Percentiles rank a stretch among this genome's conserved stretches.
Conservation (phyloP, 92 coral and sea anemone species). For the Zoanthus gigantus region DNA sequence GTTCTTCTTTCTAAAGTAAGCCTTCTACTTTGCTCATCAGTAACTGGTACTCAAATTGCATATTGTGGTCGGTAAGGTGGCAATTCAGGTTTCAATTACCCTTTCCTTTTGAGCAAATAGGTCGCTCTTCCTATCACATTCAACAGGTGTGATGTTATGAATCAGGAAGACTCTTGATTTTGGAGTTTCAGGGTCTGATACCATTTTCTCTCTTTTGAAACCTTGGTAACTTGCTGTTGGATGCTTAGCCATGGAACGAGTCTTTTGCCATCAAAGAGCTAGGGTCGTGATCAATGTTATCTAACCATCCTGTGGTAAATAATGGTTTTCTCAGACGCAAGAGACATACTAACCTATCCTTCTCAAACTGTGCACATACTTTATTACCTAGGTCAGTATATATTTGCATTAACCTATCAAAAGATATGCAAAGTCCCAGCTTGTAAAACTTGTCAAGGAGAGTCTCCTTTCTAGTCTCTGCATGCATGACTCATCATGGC, state of each 20-base stretch:
- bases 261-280: background rate
- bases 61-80: too few species aligned
- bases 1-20: too few species aligned
- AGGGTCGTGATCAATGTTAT: background rate
- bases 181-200: too few species aligned
- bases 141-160: too few species aligned
- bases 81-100: too few species aligned
- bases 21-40: too few species aligned
- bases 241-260: background rate
- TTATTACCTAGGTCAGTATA: background rate
- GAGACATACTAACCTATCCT: background rate
- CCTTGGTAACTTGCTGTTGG: too few species aligned
- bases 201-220: too few species aligned
- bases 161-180: too few species aligned
- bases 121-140: too few species aligned
- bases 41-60: too few species aligned
- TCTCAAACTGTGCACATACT: background rate
- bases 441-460: background rate
- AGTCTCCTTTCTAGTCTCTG: background rate
- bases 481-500: background rate
- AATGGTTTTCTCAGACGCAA: background rate
- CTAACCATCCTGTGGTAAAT: background rate
- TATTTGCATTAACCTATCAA: slow-evolving; percentile 17
- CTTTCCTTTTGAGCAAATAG: too few species aligned
- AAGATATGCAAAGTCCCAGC: slow-evolving; percentile 38